Evolutionary conservation across 2,888 invertebrate genomes (phyloP), one percentile per base, ranked within the genome.

Genomic region (Andrena fulva): DNA sequence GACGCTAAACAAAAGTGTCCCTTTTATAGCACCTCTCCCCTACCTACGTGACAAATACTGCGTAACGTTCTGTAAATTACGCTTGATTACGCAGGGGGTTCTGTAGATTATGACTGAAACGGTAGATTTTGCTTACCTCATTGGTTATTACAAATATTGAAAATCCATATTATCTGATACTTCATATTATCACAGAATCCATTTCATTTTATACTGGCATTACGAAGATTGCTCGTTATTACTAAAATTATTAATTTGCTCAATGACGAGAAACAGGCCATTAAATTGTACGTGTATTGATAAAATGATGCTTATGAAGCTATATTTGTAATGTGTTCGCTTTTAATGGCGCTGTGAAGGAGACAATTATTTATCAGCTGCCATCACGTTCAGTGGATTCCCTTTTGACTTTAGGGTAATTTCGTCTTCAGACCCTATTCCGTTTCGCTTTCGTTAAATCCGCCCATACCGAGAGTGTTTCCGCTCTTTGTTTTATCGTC

Each of bases 381-480:
- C 27, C 27, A 29, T n/a, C 27, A 5, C 7, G 33, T 56, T 63
- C 27, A 20, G 42, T 33, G 24, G 27, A 33, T 56, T 62, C 31
- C 10, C 31, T 62, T 42, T 42, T 16, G 42, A 42, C 42, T 16
- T 54, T 27, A 27, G 6, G 33, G 16, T 72, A 67, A 77, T 70
- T 76, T 62, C 56, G 29, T 50, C 52, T n/a, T 7, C 20, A 0
- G 12, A 50, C 54, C 35, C 33, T 60, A 8, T 69, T 29, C 56
- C 59, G 27, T 31, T 64, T 42, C 52, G 5, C 50, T 52, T 70
- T 64, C 42, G 31, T 74, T 70, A 80, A 74, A 80, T 66, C 52
- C 29, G 42, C 6, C 62, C 54, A 16, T 24, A 27, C 12, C 35
- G 16, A n/a, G 16, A 60, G n/a, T 7, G 66, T 31, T 63, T 48